Percentiles rank a stretch among this genome's conserved stretches.
phyloP scores from a whole-genome alignment of 2,888 invertebrate species.

The Ochropleura leucogaster region DNA sequence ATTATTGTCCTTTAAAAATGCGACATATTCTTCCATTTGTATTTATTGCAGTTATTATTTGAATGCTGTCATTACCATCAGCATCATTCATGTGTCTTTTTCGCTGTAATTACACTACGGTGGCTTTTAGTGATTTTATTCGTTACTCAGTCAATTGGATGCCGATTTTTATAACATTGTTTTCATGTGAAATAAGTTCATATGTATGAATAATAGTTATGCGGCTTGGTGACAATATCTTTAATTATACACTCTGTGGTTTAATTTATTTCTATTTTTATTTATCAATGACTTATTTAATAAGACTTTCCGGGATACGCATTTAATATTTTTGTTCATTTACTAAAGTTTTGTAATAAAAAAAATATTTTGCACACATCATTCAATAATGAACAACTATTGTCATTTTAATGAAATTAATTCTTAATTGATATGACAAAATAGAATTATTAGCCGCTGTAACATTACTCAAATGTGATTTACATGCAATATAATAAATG shows the following conservation, averaged over 20 bases:
- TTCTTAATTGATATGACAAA: not conserved
- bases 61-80: not conserved
- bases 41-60: constrained; percentile 17
- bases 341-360: not conserved
- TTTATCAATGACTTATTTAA: constrained; percentile 4
- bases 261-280: not conserved
- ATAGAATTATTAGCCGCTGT: not conserved
- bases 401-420: not conserved
- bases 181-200: constrained; percentile 4
- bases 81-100: not conserved
- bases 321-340: not conserved
- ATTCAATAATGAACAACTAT: not conserved
- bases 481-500: not conserved
- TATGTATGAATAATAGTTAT: constrained; percentile 12
- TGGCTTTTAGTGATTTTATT: not conserved
- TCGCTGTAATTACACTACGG: not conserved
- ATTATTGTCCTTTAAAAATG: constrained; percentile 78
- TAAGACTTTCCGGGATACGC: not conserved
- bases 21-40: constrained; percentile 57
- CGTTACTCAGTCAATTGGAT: not conserved
- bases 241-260: constrained; percentile 24
- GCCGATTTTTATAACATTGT: not conserved
- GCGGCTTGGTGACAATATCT: not conserved
- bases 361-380: not conserved
- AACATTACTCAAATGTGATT: constrained; percentile 22